phyloP scores from a whole-genome alignment of 2,888 invertebrate genomes.

The Tupiocoris notatus region DNA sequence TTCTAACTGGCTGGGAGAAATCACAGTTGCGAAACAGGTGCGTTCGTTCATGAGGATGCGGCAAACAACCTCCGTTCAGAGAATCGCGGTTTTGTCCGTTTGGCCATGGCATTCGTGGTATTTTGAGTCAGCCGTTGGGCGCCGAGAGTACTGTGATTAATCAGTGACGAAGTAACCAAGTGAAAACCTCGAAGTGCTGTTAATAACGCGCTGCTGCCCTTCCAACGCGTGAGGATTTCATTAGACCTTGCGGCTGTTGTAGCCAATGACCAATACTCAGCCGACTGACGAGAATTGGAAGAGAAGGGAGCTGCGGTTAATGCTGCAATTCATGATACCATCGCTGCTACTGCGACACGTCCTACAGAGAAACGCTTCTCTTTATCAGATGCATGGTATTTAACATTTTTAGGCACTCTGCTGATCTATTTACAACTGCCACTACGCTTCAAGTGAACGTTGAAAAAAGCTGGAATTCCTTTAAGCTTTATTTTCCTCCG shows the following conservation, averaged over 20 bases:
- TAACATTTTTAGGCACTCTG: too few relatives aligned
- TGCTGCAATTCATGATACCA: too few relatives aligned
- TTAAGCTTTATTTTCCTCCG: too few relatives aligned
- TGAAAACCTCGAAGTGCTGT: neutral
- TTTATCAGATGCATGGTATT: too few relatives aligned
- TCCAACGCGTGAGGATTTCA: neutral
- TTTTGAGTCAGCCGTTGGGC: neutral
- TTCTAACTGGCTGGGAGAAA: too few relatives aligned
- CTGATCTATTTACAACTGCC: too few relatives aligned
- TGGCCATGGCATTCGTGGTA: neutral
- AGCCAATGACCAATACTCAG: neutral
- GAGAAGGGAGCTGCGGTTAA: neutral
- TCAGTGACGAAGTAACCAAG: neutral
- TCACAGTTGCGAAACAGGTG: neutral
- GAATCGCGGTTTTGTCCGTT: neutral
- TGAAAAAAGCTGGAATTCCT: too few relatives aligned
- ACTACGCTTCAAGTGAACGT: too few relatives aligned
- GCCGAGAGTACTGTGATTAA: neutral
- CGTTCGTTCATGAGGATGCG: neutral
- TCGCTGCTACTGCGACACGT: too few relatives aligned
- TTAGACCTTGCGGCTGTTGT: neutral
- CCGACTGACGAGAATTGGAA: neutral
- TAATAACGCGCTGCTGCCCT: neutral
- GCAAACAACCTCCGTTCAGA: neutral
- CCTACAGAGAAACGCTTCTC: too few relatives aligned